phyloP scores from a whole-genome alignment of 1,140 invertebrate species.

The Stenopsyche tienmushanensis region DNA sequence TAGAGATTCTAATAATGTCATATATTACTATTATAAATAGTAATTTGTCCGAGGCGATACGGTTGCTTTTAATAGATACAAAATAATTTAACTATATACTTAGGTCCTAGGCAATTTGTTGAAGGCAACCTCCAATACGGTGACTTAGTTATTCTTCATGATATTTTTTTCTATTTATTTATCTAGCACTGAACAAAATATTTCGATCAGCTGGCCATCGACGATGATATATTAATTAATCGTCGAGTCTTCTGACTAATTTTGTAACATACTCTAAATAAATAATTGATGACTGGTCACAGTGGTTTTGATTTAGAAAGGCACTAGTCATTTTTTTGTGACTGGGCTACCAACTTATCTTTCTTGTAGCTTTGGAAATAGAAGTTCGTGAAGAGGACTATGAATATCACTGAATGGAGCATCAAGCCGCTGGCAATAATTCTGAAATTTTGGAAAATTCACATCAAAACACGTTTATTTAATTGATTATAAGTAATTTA shows the following conservation, averaged over 20 bases:
- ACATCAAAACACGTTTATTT: not conserved
- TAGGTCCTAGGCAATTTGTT: not conserved
- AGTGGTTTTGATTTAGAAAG: constrained; percentile 4
- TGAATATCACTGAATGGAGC: constrained; percentile 88
- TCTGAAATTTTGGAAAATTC: constrained; percentile 46
- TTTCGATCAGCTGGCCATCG: not conserved
- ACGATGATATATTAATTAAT: not conserved
- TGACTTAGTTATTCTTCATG: constrained; percentile 37
- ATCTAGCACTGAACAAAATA: constrained; percentile 14
- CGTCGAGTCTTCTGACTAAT: not conserved
- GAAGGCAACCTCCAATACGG: constrained; percentile 27
- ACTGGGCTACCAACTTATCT: constrained; percentile 39
- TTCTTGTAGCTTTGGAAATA: constrained; percentile 80
- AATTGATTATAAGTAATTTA: not conserved
- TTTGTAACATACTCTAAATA: constrained; percentile 1
- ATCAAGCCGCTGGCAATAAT: constrained; percentile 74
- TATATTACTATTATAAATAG: not conserved
- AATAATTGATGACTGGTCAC: constrained; percentile 26
- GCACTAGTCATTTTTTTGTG: constrained; percentile 22
- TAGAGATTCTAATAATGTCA: not conserved
- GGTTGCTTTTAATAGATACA: no score
- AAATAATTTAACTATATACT: constrained; percentile 24
- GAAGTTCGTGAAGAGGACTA: constrained; percentile 88
- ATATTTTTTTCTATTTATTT: constrained; percentile 26
- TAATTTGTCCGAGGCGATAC: no score